phyloP scores from a whole-genome alignment of 2,888 invertebrate species.

The Athalia cordata region DNA sequence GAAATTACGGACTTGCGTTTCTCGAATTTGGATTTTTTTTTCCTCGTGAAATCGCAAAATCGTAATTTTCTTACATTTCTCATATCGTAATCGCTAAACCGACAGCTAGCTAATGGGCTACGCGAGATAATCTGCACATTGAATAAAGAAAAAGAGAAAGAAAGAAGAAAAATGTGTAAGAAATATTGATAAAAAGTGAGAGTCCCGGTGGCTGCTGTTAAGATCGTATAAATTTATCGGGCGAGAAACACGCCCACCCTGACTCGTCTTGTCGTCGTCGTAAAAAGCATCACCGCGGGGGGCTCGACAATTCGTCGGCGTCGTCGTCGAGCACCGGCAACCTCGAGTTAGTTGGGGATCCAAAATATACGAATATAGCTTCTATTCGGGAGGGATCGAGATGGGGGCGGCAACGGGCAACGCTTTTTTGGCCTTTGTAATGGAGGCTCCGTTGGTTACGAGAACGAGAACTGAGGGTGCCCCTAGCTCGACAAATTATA shows the following conservation, averaged over 20 bases:
- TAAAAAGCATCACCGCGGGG: conserved; percentile 61
- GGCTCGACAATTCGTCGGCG: conserved; percentile 23
- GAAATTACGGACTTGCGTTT: too few species aligned
- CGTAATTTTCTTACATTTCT: too few species aligned
- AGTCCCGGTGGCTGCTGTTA: neutral
- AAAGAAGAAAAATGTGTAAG: too few species aligned
- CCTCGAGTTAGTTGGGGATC: neutral
- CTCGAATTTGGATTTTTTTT: too few species aligned
- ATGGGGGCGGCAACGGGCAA: conserved; percentile 48
- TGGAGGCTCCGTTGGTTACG: neutral
- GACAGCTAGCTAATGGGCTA: too few species aligned
- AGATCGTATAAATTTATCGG: conserved; percentile 27
- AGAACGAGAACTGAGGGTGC: conserved; percentile 47
- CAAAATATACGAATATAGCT: conserved; percentile 30
- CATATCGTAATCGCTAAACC: too few species aligned
- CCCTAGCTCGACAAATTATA: conserved; percentile 59
- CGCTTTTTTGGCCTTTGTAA: neutral
- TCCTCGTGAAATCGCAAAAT: too few species aligned
- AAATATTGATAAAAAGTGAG: neutral
- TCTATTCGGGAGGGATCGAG: conserved; percentile 41
- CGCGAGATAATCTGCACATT: too few species aligned
- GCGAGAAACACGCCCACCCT: conserved; percentile 60
- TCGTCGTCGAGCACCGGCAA: too few species aligned
- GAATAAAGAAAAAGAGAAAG: too few species aligned
- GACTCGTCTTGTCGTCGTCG: conserved; percentile 55